These are phyloP conservation scores for Serrognathus titanus DNA, from an alignment of 2,888 invertebrate species.

Conservation along the genomic window DNA sequence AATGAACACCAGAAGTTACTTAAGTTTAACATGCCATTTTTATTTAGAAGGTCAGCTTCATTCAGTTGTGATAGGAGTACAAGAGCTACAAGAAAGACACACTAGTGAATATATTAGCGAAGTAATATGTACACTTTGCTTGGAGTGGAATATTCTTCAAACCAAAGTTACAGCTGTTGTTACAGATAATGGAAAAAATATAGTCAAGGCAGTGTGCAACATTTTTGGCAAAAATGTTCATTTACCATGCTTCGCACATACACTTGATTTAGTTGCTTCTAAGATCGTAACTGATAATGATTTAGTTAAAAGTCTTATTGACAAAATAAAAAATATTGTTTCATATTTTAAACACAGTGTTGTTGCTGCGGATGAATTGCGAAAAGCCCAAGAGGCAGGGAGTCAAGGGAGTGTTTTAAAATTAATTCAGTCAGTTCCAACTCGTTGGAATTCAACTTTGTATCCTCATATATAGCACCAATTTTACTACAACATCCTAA, in stretches of 20 bases:
- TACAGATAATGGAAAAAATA: conserved; percentile 25
- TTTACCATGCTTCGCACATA: conserved; percentile 23
- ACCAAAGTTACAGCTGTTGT: conserved; percentile 22
- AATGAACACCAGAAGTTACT: conserved; percentile 22
- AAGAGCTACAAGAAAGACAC: conserved; percentile 2
- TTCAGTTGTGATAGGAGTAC: conserved; percentile 8
- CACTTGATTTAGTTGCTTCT: background rate
- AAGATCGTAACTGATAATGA: background rate
- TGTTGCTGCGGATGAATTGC: background rate
- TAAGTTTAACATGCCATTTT: conserved; percentile 23
- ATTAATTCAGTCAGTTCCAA: background rate
- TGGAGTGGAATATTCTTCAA: conserved; percentile 20
- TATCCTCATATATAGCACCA: background rate
- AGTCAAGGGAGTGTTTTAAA: no score
- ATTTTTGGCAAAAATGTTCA: conserved; percentile 22
- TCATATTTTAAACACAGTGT: background rate
- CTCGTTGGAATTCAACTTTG: background rate
- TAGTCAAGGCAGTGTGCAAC: conserved; percentile 21
- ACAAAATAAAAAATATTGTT: background rate
- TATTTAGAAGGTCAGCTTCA: background rate
- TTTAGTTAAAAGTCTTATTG: background rate
- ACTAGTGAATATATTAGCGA: conserved; percentile 1
- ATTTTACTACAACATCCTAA: background rate
- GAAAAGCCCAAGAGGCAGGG: background rate
- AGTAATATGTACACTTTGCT: conserved; percentile 5